Conservation (phyloP, 2,113 vertebrate genomes). For the human region DNA sequence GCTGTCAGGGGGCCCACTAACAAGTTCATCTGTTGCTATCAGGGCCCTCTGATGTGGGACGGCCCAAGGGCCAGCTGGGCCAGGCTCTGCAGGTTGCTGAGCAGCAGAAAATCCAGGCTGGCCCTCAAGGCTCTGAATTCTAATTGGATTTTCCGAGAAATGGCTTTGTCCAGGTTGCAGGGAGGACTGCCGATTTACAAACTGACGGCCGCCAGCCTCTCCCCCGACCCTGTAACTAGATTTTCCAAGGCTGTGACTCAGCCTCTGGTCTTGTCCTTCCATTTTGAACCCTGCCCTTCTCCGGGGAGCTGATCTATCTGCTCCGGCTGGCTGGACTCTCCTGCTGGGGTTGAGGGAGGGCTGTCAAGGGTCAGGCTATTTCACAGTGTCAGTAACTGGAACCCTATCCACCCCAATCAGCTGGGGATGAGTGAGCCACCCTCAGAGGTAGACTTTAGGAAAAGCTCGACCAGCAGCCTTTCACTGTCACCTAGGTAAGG, state of each 20-base stretch:
- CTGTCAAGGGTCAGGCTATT: accelerated
- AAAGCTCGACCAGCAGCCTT: not conserved
- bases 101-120: not conserved
- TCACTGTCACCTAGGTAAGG: not conserved
- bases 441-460: not conserved
- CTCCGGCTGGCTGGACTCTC: not conserved
- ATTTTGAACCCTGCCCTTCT: not conserved
- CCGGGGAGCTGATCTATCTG: not conserved
- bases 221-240: not conserved
- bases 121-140: not conserved
- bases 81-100: not conserved
- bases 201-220: not conserved
- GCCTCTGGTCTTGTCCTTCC: not conserved
- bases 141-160: conserved; percentile 35
- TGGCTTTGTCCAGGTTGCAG: not conserved
- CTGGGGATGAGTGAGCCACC: no score
- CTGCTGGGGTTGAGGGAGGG: accelerated
- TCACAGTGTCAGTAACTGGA: accelerated
- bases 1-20: not conserved
- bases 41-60: not conserved
- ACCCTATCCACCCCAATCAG: not conserved
- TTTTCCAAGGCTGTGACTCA: conserved; percentile 37
- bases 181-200: not conserved
- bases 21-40: not conserved
- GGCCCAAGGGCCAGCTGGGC: accelerated